phyloP scores from a whole-genome alignment of 1,140 invertebrate species.

The Metopolophium dirhodum region DNA sequence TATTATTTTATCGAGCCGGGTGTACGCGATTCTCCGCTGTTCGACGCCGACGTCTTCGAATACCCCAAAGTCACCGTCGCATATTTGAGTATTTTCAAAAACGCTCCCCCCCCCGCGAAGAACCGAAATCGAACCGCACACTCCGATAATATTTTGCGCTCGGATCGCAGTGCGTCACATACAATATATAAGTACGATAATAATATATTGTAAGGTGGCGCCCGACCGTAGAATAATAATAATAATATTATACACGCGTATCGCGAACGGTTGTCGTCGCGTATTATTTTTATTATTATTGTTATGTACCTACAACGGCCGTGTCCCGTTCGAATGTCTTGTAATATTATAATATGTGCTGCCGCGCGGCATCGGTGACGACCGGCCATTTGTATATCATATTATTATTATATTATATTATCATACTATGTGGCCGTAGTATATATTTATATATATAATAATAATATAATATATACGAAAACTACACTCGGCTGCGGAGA shows the following conservation, averaged over 20 bases:
- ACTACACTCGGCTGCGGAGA: slow-evolving; percentile 35
- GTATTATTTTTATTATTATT: neutral
- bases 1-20: neutral
- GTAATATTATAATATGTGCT: neutral
- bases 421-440: neutral
- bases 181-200: neutral
- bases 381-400: slow-evolving; percentile 32
- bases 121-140: neutral
- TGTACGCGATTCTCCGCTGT: neutral
- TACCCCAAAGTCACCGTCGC: neutral
- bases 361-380: neutral
- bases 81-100: neutral
- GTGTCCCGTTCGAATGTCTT: neutral
- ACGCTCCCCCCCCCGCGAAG: neutral
- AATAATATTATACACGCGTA: neutral
- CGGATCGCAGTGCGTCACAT: neutral
- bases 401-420: neutral
- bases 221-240: neutral
- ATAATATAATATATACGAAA: slow-evolving; percentile 32
- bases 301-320: neutral
- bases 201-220: neutral
- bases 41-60: neutral
- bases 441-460: neutral
- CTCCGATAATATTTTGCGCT: no score
- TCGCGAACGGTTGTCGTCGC: neutral